Percentiles rank a stretch among this genome's conserved stretches.
Conservation (phyloP, 2,113 vertebrate species). For the Tupaia chinensis region DNA sequence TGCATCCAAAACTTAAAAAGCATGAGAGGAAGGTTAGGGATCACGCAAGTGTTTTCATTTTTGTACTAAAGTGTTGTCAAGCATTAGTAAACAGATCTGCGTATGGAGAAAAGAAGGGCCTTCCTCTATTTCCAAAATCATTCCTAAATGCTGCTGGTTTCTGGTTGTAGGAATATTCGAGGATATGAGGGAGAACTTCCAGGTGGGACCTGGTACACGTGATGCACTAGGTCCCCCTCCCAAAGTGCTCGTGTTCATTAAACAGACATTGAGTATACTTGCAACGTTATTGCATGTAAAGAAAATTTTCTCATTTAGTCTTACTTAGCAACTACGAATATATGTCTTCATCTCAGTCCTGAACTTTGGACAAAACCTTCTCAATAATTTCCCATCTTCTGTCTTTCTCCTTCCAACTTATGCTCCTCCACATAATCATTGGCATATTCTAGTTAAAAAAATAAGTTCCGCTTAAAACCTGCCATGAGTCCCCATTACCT, state of each 20-base stretch:
- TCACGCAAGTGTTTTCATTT: not conserved
- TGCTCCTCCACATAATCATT: not conserved
- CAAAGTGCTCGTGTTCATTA: not conserved
- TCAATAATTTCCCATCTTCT: not conserved
- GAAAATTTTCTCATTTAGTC: not conserved
- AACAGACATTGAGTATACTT: not conserved
- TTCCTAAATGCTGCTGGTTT: not conserved
- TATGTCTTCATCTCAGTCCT: not conserved
- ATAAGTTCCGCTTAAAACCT: not conserved
- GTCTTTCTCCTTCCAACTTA: not conserved
- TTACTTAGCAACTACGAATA: not conserved
- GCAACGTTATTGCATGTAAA: not conserved
- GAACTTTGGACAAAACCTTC: not conserved
- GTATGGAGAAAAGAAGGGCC: not conserved
- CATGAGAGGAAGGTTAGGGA: not conserved
- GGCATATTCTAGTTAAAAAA: not conserved
- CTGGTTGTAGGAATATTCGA: not conserved
- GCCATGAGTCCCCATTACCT: not conserved
- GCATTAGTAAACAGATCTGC: not conserved
- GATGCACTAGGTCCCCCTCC: not conserved
- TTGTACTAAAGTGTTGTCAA: not conserved
- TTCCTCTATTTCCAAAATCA: constrained; percentile 15
- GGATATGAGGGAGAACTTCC: not conserved
- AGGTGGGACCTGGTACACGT: fast-evolving
- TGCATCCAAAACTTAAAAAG: not conserved